Evolutionary conservation across 2,113 vertebrate genomes (phyloP).

Genomic region (Microcebus lehilahytsara): DNA sequence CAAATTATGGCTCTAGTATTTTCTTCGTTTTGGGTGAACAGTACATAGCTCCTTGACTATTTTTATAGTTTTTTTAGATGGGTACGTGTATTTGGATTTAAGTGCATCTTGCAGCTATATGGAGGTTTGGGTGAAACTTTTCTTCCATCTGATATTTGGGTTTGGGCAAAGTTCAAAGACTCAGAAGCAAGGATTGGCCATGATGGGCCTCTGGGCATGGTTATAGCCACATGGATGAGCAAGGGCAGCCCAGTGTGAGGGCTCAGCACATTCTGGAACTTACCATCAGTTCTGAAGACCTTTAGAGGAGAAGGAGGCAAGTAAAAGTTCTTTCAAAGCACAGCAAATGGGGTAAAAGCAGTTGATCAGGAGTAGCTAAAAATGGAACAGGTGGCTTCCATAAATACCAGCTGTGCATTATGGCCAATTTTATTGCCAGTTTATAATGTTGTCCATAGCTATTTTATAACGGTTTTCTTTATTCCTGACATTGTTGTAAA

Average conservation of each 20-base stretch:
- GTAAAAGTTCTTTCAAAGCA: conserved; percentile 29
- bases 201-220: background rate
- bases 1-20: background rate
- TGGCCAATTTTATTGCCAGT: conserved; percentile 76
- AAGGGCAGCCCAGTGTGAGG: too few relatives aligned
- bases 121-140: background rate
- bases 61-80: background rate
- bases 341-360: conserved; percentile 24
- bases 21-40: background rate
- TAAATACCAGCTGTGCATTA: conserved; percentile 78
- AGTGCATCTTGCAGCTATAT: background rate
- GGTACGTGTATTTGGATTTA: background rate
- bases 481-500: conserved; percentile 75
- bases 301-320: background rate
- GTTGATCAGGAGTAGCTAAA: conserved; percentile 64
- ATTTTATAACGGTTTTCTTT: conserved; percentile 78
- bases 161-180: background rate
- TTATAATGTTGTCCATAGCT: conserved; percentile 73
- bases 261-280: background rate
- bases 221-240: background rate
- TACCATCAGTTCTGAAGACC: background rate
- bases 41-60: background rate
- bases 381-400: conserved; percentile 77
- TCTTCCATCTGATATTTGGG: background rate
- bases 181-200: background rate